phyloP scores from a whole-genome alignment of 2,113 vertebrate species.

The Phyllopteryx taeniolatus region DNA sequence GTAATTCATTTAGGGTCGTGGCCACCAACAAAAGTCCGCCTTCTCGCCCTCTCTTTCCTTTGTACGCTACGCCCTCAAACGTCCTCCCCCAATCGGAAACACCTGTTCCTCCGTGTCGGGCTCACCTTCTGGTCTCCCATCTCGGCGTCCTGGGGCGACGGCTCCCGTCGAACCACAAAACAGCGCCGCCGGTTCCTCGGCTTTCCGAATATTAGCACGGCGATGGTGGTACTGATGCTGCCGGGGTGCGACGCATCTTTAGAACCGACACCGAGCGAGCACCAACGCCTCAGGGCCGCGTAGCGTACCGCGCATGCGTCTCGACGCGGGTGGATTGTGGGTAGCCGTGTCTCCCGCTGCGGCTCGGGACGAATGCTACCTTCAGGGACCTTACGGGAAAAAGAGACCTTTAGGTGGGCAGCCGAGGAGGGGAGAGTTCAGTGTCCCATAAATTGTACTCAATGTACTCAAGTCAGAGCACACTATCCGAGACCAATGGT shows the following conservation, averaged over 20 bases:
- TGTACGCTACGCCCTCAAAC: constrained; percentile 62
- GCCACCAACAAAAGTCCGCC: constrained; percentile 32
- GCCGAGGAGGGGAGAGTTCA: too few relatives aligned
- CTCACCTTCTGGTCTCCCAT: constrained; percentile 80
- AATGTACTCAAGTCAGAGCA: too few relatives aligned
- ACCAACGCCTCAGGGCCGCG: constrained; percentile 63
- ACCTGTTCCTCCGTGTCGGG: constrained; percentile 54
- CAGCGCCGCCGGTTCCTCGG: constrained; percentile 14
- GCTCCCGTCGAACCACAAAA: constrained; percentile 24
- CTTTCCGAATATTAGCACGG: constrained; percentile 23
- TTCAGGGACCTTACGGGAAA: constrained; percentile 26
- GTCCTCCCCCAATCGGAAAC: constrained; percentile 45
- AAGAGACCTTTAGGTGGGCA: not conserved
- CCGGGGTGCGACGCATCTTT: constrained; percentile 67
- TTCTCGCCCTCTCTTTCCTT: constrained; percentile 51
- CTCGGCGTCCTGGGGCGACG: constrained; percentile 28
- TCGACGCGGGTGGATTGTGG: constrained; percentile 46
- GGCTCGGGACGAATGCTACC: not conserved
- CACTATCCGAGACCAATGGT: too few relatives aligned
- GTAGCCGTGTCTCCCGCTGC: constrained; percentile 42
- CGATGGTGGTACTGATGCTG: constrained; percentile 73
- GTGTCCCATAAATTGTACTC: not conserved
- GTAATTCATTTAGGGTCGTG: not conserved
- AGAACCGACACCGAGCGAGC: constrained; percentile 44
- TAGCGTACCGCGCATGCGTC: constrained; percentile 56